Base-by-base conservation (phyloP, 2,797 vertebrate species). In the Fratercula arctica region DNA sequence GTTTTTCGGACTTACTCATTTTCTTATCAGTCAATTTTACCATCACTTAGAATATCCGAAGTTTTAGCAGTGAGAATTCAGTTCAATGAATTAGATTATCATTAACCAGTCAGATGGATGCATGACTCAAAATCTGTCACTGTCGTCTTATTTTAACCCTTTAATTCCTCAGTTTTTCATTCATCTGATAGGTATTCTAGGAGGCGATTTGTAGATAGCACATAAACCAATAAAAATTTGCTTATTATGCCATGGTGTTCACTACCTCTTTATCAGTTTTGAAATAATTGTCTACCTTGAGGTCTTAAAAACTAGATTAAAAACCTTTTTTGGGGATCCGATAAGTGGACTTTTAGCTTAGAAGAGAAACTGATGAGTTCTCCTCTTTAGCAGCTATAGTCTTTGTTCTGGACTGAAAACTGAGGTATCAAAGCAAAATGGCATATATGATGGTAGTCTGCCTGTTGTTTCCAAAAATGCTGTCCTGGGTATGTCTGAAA, bases 71-170 rank as follows among this genome's bases (percentile, higher is more conserved):
- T 31, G 17, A 73, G 14, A 90, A 87, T 93, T 92, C 41, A 89
- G 51, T 77, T 86, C 60, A 57, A 39, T 68, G 41, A 31, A 57
- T 91, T 66, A 9, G 33, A 69, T 81, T 70, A 88, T 73, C 68
- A 56, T 73, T 89, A 87, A 61, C 21, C 53, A 83, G 60, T 54
- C 25, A 63, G 51, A 69, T 16, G 8, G 45, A 69, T 67, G 37
- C 19, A 60, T 76, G 59, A 45, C 43, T 79, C 48, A 85, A 92
- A 89, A 82, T 67, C 24, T 84, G 26, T 23, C 29, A 59, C 17
- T 82, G 37, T 43, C 19, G 43, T 51, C 21, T 77, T 67, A n/a
- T 66, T 92, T 96, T 93, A 92, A 92, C 74, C 29, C 37, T 79
- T 61, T 73, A 37, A 53, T 50, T 74, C 45, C 33, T 66, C 14